A percentile compares a stretch with the other conserved stretches of the same genome.
Conservation (phyloP, 2,113 vertebrate species). For the Sapajus apella region DNA sequence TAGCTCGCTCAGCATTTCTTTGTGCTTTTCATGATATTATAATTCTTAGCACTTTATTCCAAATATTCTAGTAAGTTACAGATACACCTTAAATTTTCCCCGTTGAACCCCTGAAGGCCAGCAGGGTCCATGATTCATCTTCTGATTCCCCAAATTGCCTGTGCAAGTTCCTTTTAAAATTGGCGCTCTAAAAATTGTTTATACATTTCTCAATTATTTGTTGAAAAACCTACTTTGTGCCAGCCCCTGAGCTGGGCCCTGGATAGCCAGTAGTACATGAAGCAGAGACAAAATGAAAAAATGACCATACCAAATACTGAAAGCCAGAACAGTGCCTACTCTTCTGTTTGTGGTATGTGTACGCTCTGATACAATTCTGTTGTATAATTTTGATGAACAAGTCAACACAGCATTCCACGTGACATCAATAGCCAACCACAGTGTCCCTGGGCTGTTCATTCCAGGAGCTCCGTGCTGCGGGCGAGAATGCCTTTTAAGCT, state of each 20-base stretch:
- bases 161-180: background rate
- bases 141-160: background rate
- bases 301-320: background rate
- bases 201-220: background rate
- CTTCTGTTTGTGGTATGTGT: background rate
- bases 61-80: background rate
- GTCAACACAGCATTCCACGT: background rate
- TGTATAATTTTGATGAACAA: background rate
- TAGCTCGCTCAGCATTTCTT: background rate
- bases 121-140: background rate
- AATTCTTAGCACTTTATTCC: background rate
- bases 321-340: background rate
- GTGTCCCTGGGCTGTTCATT: background rate
- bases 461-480: conserved; percentile 29
- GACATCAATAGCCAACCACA: background rate
- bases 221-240: background rate
- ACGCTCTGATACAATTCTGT: background rate
- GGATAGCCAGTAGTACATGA: background rate
- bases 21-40: background rate
- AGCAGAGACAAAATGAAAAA: background rate
- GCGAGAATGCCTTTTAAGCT: conserved; percentile 85
- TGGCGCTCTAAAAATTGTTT: background rate
- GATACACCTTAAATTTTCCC: background rate
- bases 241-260: background rate
- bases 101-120: background rate